These are phyloP conservation scores for Standfussiana lucernea DNA, from an alignment of 2,888 invertebrate genomes.

Conservation along the genomic window DNA sequence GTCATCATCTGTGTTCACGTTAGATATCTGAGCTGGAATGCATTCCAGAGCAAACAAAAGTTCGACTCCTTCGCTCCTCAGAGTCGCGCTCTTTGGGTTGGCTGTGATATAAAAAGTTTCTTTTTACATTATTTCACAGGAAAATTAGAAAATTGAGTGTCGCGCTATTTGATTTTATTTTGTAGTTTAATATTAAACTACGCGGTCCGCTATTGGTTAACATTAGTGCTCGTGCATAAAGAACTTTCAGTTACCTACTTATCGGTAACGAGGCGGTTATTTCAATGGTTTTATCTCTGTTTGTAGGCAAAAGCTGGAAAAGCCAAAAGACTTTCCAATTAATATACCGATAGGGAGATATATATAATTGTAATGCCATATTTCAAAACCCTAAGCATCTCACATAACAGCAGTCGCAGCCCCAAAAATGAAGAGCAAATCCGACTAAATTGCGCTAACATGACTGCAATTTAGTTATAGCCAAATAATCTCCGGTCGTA, in stretches of 20 bases:
- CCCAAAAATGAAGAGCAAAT: not conserved
- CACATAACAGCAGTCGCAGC: not conserved
- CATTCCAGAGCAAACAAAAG: not conserved
- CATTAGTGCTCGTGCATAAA: not conserved
- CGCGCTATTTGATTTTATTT: not conserved
- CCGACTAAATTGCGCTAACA: not conserved
- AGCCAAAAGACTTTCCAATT: not conserved
- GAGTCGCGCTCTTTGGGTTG: not conserved
- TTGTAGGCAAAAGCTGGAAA: not conserved
- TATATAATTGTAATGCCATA: not conserved
- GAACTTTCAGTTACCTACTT: not conserved
- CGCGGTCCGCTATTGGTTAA: no score
- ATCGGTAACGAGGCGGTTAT: not conserved
- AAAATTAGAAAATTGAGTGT: not conserved
- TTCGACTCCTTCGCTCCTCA: not conserved
- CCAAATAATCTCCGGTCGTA: conserved; percentile 5
- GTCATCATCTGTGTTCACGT: not conserved
- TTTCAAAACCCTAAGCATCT: not conserved
- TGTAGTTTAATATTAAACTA: not conserved
- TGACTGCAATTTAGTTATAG: not conserved
- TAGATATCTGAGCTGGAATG: no score
- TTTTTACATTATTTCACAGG: not conserved
- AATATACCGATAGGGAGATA: not conserved
- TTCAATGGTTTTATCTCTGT: not conserved
- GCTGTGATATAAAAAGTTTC: not conserved